phyloP scores from a whole-genome alignment of 1,140 invertebrate species.

The Heliothis virescens region DNA sequence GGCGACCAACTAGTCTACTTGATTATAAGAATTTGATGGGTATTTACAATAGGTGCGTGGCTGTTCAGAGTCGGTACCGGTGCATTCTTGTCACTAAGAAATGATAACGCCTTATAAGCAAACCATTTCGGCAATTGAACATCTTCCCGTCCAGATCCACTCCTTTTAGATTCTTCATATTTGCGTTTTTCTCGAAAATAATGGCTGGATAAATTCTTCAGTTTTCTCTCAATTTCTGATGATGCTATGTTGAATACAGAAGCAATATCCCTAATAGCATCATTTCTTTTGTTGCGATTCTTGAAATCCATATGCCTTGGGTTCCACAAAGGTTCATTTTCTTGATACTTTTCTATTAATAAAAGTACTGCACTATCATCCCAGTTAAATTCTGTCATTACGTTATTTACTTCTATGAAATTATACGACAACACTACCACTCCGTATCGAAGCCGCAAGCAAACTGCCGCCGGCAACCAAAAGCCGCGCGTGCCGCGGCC shows the following conservation, averaged over 20 bases:
- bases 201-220: slow-evolving; percentile 26
- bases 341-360: too few species aligned
- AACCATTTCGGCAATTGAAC: slow-evolving; percentile 13
- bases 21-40: neutral
- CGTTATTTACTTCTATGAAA: too few species aligned
- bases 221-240: slow-evolving; percentile 44
- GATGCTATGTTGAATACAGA: slow-evolving; percentile 52
- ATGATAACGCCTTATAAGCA: slow-evolving; percentile 24
- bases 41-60: neutral
- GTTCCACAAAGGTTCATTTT: too few species aligned
- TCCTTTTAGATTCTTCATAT: slow-evolving; percentile 25
- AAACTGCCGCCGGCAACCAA: too few species aligned
- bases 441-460: too few species aligned
- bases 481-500: too few species aligned
- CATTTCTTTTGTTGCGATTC: slow-evolving; percentile 53
- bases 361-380: too few species aligned
- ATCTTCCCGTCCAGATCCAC: slow-evolving; percentile 11
- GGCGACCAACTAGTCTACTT: too few species aligned
- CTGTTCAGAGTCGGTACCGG: slow-evolving; percentile 3
- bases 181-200: slow-evolving; percentile 22
- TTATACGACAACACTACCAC: too few species aligned
- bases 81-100: slow-evolving; percentile 11
- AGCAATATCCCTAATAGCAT: slow-evolving; percentile 50
- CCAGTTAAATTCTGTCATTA: too few species aligned
- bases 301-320: slow-evolving; percentile 5